phyloP scores from a whole-genome alignment of 2,797 vertebrate species.

The Amazona finschi region DNA sequence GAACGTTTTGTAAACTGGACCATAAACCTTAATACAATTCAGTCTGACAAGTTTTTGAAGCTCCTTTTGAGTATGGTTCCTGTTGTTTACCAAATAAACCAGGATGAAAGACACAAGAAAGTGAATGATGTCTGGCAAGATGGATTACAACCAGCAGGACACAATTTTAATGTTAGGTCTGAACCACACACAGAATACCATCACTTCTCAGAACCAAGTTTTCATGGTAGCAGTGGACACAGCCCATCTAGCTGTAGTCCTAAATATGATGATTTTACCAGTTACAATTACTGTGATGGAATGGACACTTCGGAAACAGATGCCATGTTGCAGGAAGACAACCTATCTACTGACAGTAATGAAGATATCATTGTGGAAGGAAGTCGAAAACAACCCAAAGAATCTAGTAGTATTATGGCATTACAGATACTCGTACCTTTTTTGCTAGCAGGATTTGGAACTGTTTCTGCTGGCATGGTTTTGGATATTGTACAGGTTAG shows the following conservation, averaged over 20 bases:
- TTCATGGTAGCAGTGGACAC: slow-evolving; percentile 69
- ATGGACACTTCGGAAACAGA: slow-evolving; percentile 82
- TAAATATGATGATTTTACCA: slow-evolving; percentile 74
- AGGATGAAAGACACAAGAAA: slow-evolving; percentile 90
- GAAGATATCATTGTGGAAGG: slow-evolving; percentile 73
- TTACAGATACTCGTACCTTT: slow-evolving; percentile 94
- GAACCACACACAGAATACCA: slow-evolving; percentile 76
- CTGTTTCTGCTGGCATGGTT: slow-evolving; percentile 95
- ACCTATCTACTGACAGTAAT: slow-evolving; percentile 76
- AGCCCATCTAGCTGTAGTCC: slow-evolving; percentile 63
- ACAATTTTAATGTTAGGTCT: slow-evolving; percentile 62
- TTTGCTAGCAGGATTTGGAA: slow-evolving; percentile 93
- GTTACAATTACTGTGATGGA: slow-evolving; percentile 79
- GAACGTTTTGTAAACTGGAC: slow-evolving; percentile 81
- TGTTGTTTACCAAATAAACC: slow-evolving; percentile 86
- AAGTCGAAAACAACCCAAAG: slow-evolving; percentile 85
- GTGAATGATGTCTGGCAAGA: slow-evolving; percentile 80
- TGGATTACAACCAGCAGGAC: slow-evolving; percentile 70
- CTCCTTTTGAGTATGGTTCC: slow-evolving; percentile 92
- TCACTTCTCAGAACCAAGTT: slow-evolving; percentile 73
- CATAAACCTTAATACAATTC: slow-evolving; percentile 80
- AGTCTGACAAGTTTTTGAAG: slow-evolving; percentile 81
- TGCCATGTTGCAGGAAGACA: slow-evolving; percentile 84
- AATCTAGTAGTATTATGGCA: slow-evolving; percentile 89
- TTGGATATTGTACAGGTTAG: slow-evolving; percentile 95